phyloP scores from a whole-genome alignment of 2,888 invertebrate species.

The Drosophila pegasa region DNA sequence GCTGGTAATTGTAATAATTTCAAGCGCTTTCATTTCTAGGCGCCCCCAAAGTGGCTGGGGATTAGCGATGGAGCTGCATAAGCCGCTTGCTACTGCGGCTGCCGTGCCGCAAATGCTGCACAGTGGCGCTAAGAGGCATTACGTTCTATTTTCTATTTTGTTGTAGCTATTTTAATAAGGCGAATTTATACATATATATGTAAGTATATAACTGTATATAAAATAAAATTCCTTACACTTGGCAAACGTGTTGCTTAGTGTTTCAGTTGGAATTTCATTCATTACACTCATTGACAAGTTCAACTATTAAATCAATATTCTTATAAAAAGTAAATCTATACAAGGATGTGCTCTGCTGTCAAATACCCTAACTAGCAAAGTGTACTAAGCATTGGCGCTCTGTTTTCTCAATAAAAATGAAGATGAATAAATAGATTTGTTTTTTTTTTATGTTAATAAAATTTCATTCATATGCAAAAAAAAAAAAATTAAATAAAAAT shows the following conservation, averaged over 20 bases:
- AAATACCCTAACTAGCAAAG: background rate
- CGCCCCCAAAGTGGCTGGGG: slow-evolving; percentile 24
- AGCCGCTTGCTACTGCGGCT: slow-evolving; percentile 15
- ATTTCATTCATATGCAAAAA: no score
- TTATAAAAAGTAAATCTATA: background rate
- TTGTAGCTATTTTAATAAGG: slow-evolving; percentile 10
- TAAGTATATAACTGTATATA: background rate
- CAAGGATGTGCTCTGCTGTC: background rate
- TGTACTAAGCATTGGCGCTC: no score
- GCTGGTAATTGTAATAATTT: slow-evolving; percentile 67
- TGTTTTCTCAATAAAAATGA: no score
- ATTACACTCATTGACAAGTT: background rate
- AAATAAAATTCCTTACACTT: slow-evolving; percentile 1
- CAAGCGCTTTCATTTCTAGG: slow-evolving; percentile 38
- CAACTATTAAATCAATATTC: slow-evolving; percentile 6
- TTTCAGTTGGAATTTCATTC: background rate
- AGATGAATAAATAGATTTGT: no score
- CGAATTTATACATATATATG: background rate
- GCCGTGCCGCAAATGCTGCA: slow-evolving; percentile 14
- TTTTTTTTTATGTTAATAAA: no score
- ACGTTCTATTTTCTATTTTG: slow-evolving; percentile 8
- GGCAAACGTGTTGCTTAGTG: background rate
- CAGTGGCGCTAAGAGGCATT: slow-evolving; percentile 14
- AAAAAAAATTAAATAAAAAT: no score
- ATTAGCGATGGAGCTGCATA: slow-evolving; percentile 31